Conservation (phyloP, 2,113 vertebrate genomes). For the Picathartes gymnocephalus region DNA sequence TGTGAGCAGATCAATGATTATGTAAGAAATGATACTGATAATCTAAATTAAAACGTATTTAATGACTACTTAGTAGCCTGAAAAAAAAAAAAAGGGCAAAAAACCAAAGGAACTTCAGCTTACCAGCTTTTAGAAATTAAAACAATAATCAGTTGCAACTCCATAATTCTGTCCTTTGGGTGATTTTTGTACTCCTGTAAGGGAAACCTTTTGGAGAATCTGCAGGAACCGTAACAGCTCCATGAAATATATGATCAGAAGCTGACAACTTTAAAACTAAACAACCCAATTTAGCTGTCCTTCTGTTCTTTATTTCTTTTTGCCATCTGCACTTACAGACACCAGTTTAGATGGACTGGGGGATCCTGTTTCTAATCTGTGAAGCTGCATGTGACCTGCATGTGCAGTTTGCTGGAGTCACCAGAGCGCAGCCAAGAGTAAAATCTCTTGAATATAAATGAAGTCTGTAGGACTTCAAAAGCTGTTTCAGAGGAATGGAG, state of each 20-base stretch:
- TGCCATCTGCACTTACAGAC: accelerated
- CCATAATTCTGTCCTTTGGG: not conserved
- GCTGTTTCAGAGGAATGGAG: not conserved
- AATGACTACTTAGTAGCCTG: not conserved
- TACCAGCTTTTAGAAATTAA: constrained; percentile 1
- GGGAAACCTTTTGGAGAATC: not conserved
- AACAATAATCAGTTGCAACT: not conserved
- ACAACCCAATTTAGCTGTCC: not conserved
- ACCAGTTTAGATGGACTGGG: not conserved
- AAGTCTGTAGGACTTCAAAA: not conserved
- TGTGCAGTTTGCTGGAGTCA: not conserved
- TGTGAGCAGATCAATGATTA: not conserved
- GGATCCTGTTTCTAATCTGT: not conserved
- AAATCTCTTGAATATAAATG: not conserved
- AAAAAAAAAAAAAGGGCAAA: not conserved
- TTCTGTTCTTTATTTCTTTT: not conserved
- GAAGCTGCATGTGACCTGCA: not conserved
- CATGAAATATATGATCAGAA: accelerated
- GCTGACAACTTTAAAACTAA: not conserved
- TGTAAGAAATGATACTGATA: not conserved
- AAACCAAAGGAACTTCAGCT: not conserved
- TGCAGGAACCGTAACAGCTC: not conserved
- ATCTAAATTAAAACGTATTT: constrained; percentile 9
- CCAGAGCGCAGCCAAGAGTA: not conserved
- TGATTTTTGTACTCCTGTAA: not conserved